These are phyloP conservation scores for Cataglyphis albicans DNA, from an alignment of 2,888 invertebrate species.

Conservation along the genomic window DNA sequence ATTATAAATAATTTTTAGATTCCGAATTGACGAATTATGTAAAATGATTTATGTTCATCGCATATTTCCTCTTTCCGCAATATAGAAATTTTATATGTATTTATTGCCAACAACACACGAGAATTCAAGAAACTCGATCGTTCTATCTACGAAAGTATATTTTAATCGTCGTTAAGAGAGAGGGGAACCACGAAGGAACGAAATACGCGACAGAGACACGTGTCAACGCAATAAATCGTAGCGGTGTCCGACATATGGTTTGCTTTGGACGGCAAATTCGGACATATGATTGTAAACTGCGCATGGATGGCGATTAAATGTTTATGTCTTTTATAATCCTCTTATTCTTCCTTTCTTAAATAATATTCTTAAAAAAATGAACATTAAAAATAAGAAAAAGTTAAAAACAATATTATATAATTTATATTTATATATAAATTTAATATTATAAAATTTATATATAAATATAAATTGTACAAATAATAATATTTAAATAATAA, in stretches of 20 bases:
- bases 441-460: background rate
- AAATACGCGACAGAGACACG: slow-evolving; percentile 77
- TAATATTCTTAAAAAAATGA: background rate
- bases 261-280: slow-evolving; percentile 81
- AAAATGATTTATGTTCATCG: background rate
- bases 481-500: background rate
- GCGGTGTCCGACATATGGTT: slow-evolving; percentile 82
- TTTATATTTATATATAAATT: background rate
- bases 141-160: slow-evolving; percentile 72
- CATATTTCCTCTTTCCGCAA: background rate
- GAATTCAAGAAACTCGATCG: slow-evolving; percentile 66
- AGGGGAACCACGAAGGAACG: slow-evolving; percentile 56
- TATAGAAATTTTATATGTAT: background rate
- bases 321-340: background rate
- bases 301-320: slow-evolving; percentile 51
- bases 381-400: no score
- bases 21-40: background rate
- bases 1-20: background rate
- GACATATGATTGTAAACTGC: slow-evolving; percentile 58
- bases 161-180: slow-evolving; percentile 73
- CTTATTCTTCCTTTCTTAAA: background rate
- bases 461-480: background rate
- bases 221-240: slow-evolving; percentile 85
- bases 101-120: background rate
- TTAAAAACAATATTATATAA: background rate